Base-by-base conservation (phyloP, 2,113 vertebrate genomes). In the Solea solea region DNA sequence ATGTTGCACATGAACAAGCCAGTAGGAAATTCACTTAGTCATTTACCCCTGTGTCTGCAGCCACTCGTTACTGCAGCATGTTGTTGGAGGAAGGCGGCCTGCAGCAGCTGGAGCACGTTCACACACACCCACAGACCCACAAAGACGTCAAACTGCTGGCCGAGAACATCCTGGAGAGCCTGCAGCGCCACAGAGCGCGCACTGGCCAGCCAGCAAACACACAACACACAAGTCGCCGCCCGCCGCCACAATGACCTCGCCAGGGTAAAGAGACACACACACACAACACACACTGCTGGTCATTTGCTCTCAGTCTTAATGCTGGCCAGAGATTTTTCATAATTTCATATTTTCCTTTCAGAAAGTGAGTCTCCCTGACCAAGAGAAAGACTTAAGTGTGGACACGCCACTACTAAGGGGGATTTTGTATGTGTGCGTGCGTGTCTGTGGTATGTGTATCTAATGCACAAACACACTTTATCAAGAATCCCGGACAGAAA, bases 1-100 rank as follows among this genome's bases (percentile, higher is more conserved):
- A 34, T 34, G 34, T 34, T 34, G 34, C 34, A 34, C 5, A 6
- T 34, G 34, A 34, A 34, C 34, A 34, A 34, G 14, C 45, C 14
- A 3, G 2, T 14, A 4, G 45, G 8, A 11, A 48, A 48, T 13
- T 48, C 45, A 48, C 4, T 48, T 9, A 48, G 4, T 12, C 10
- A 48, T 63, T 16, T n/a, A 55, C 56, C 34, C 3, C 1, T 67
- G 13, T 62, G 12, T 69, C n/a, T 25, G 54, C 91, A 99, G 98
- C 98, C 1, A 80, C 95, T 63, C 95, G 98, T 3, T 99, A 99
- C 85, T 99, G 98, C 93, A 98, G 95, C 89, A 99, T 99, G 98
- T 78, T 99, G 90, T 92, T 99, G 86, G 97, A 98, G 89, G 98
- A 99, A 89, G 97, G 97, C 11, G 98, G 98, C 39, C 86, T 98